Evolutionary conservation across 2,888 invertebrate genomes (phyloP), one percentile per base, ranked within the genome.

Genomic region (Palloptera scutellata): DNA sequence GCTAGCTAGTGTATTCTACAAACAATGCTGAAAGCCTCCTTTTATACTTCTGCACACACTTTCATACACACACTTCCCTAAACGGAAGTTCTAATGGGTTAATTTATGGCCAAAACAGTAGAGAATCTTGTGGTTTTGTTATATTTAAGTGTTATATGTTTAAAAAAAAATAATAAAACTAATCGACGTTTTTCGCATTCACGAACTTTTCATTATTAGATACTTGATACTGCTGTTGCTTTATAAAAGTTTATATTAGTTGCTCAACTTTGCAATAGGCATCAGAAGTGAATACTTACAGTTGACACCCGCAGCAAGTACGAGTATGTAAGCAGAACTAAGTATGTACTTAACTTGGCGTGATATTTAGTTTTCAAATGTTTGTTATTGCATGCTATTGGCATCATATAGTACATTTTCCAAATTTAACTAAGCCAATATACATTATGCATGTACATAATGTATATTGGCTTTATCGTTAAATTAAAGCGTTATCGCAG

Each of bases 1-100:
- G 10, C n/a, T 55, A 19, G 19, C 55, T 11, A n/a, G n/a, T n/a
- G n/a, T n/a, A n/a, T n/a, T n/a, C n/a, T n/a, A n/a, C n/a, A n/a
- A n/a, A n/a, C n/a, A n/a, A n/a, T n/a, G n/a, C n/a, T n/a, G n/a
- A n/a, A n/a, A n/a, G n/a, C 30, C 30, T 8, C n/a, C 13, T 15
- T 58, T 41, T 55, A 55, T 20, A 30, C 30, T 30, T 17, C 4
- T 12, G 15, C 11, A 42, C 12, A 17, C 42, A 58, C 15, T 13
- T 13, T 55, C 30, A 20, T 20, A 30, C 9, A 30, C 9, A n/a
- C 9, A 30, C 11, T 8, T 17, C 8, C 45, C 40, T 51, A 55
- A 67, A 55, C 81, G 80, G 80, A 80, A 80, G 77, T 71, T 67
- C 71, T 76, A 74, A 76, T 79, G 76, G 40, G 76, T 75, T 81